These are phyloP conservation scores for Glyptemys insculpta DNA, from an alignment of 2,797 vertebrate species.

Conservation along the genomic window DNA sequence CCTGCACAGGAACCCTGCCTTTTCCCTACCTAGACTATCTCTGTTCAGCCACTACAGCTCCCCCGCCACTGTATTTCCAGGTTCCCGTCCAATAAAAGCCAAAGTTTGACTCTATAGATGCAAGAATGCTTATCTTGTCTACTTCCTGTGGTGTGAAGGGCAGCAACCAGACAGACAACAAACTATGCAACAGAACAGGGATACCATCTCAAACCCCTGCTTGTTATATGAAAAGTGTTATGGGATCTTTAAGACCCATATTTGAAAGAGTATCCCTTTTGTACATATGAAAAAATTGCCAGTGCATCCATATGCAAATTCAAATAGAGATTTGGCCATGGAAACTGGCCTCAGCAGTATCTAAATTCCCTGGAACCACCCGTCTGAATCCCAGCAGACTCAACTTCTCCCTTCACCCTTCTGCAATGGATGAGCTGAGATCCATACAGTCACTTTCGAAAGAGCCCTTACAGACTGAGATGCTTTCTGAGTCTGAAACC, in stretches of 20 bases:
- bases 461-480: neutral
- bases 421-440: neutral
- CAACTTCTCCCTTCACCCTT: neutral
- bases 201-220: neutral
- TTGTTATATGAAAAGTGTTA: neutral
- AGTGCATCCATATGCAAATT: neutral
- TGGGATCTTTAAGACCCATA: neutral
- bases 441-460: neutral
- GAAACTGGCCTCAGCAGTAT: neutral
- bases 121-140: neutral
- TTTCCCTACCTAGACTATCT: neutral
- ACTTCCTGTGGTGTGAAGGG: neutral
- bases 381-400: neutral
- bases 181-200: neutral
- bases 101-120: neutral
- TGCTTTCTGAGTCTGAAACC: neutral
- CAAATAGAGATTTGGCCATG: rapidly evolving
- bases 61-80: neutral
- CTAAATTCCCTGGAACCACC: neutral
- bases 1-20: neutral
- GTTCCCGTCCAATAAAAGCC: neutral
- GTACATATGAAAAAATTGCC: neutral
- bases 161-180: neutral
- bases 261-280: neutral
- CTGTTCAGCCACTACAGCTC: rapidly evolving